A percentile compares a stretch with the other conserved stretches of the same genome.
Evolutionary conservation across 2,797 vertebrate genomes (phyloP).

Genomic region (Mormyrus proboscirostris): DNA sequence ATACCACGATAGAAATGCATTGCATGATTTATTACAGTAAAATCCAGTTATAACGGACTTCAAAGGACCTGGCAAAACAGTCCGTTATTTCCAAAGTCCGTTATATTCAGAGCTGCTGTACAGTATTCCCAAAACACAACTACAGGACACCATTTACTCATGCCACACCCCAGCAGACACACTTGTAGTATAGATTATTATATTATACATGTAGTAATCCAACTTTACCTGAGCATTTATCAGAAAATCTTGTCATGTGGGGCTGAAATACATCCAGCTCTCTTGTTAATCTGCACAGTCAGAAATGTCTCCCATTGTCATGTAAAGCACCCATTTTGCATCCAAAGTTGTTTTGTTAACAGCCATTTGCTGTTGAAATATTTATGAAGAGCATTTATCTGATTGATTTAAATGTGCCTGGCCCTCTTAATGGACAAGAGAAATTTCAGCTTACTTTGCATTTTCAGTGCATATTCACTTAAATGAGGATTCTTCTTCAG

Average conservation of each 20-base stretch:
- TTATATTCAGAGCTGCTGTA: too few relatives aligned
- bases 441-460: neutral
- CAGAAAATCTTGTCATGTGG: neutral
- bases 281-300: neutral
- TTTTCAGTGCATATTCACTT: neutral
- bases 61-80: too few relatives aligned
- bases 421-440: neutral
- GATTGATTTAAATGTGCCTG: neutral
- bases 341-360: neutral
- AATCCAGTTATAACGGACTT: neutral
- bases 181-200: too few relatives aligned
- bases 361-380: neutral
- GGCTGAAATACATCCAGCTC: neutral
- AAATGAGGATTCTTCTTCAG: neutral
- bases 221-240: too few relatives aligned
- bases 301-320: neutral
- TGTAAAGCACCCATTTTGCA: neutral
- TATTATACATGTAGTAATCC: too few relatives aligned
- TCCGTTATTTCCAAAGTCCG: too few relatives aligned
- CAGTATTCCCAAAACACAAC: too few relatives aligned
- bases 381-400: neutral
- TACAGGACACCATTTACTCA: too few relatives aligned
- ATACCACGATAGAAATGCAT: neutral
- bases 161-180: too few relatives aligned
- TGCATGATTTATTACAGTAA: neutral